Conservation (phyloP, 1,140 invertebrate species). For the Drosophila triauraria region DNA sequence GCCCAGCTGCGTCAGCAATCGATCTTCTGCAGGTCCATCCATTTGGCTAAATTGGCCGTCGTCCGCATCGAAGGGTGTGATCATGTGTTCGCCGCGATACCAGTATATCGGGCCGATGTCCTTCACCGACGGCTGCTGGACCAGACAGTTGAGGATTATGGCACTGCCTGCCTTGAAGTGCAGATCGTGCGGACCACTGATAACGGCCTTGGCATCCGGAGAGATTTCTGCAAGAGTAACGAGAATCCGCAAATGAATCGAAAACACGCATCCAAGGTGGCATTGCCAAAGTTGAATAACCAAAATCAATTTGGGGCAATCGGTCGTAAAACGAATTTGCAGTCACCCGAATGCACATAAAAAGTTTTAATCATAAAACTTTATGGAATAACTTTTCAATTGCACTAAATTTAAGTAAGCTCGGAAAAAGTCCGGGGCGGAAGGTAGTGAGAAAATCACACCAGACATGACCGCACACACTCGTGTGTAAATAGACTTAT, state of each 20-base stretch:
- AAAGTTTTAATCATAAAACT: conserved; percentile 66
- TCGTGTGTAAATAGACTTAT: conserved; percentile 29
- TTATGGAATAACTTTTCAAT: conserved; percentile 65
- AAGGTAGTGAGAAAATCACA: conserved; percentile 31
- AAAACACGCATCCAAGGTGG: conserved; percentile 17
- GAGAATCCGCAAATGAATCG: conserved; percentile 29
- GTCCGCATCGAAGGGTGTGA: conserved; percentile 78
- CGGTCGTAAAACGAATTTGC: conserved; percentile 53
- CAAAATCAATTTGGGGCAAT: conserved; percentile 53
- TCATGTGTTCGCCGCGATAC: conserved; percentile 88
- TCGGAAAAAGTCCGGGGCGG: conserved; percentile 3
- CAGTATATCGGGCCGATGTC: conserved; percentile 93
- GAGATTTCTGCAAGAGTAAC: conserved; percentile 65
- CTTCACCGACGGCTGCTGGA: conserved; percentile 92
- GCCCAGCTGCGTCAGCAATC: too few species aligned
- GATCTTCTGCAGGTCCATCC: too few species aligned
- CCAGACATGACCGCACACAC: conserved; percentile 10
- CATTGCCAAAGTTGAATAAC: conserved; percentile 3
- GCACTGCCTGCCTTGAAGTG: conserved; percentile 94
- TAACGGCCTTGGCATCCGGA: conserved; percentile 92
- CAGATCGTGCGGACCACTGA: conserved; percentile 91
- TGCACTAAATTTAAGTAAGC: conserved; percentile 54
- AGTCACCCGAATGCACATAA: conserved; percentile 45
- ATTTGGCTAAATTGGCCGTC: too few species aligned
- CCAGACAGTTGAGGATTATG: conserved; percentile 91